phyloP scores from a whole-genome alignment of 2,797 vertebrate species.

The Enteromius fasciolatus region DNA sequence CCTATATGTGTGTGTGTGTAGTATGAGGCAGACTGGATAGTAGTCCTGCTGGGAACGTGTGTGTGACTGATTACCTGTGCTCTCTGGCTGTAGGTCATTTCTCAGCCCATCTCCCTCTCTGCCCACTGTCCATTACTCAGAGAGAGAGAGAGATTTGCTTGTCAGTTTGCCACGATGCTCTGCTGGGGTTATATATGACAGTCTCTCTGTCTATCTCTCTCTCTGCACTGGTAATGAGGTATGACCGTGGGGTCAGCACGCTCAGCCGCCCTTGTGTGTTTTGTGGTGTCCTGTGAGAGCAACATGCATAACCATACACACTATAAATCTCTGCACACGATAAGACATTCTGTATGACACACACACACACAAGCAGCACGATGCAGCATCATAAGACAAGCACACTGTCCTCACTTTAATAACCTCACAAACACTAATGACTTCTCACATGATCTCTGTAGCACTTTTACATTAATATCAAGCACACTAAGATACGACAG shows the following conservation, averaged over 20 bases:
- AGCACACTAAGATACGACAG: no score
- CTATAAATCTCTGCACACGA: conserved; percentile 34
- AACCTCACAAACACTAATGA: neutral
- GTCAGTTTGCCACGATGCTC: conserved; percentile 41
- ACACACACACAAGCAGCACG: neutral
- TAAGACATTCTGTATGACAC: neutral
- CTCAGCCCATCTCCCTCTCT: conserved; percentile 58
- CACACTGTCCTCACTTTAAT: neutral
- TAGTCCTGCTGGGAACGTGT: conserved; percentile 20
- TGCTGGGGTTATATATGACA: conserved; percentile 53
- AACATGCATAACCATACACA: conserved; percentile 20
- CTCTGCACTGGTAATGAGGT: conserved; percentile 39
- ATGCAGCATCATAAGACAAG: neutral
- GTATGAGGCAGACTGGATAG: conserved; percentile 5
- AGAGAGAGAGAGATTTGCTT: conserved; percentile 10
- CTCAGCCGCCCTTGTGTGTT: conserved; percentile 36
- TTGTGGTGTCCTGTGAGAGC: conserved; percentile 40
- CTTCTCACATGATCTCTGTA: neutral
- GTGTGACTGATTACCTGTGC: conserved; percentile 58
- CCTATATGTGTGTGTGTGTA: neutral
- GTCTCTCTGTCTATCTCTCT: conserved; percentile 22
- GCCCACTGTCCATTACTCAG: conserved; percentile 54
- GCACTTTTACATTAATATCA: neutral
- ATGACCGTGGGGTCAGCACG: conserved; percentile 46
- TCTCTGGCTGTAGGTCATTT: conserved; percentile 54